Evolutionary conservation across 1,140 invertebrate genomes (phyloP), one percentile per base, ranked within the genome.

Genomic region (Papilio aristodemus): DNA sequence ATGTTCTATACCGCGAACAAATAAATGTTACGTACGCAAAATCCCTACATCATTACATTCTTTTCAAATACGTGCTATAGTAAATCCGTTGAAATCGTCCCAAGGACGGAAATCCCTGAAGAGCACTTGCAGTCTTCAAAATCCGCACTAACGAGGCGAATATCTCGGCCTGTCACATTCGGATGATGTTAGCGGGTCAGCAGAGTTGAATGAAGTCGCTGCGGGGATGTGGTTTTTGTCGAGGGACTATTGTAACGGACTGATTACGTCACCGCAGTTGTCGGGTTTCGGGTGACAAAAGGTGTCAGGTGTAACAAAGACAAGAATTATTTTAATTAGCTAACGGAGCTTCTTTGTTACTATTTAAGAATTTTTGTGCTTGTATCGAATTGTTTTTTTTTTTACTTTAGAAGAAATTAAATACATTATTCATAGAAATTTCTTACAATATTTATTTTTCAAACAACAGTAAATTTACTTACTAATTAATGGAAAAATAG

Each of bases 131-230:
- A 74, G 69, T 71, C 71, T 71, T 69, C 74, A 75, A 76, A 80
- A 71, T 74, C 69, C 68, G n/a, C 41, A 43, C 78, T 86, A 86
- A 84, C 82, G 78, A 86, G 78, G 71, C 73, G 69, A 77, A 71
- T 72, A 71, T 71, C 68, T 67, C 27, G 19, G 38, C 9, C 41
- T 66, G 79, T 82, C 78, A 80, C 68, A 78, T 80, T 83, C 78
- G 75, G 63, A 71, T 77, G 76, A 75, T 69, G 66, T 69, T 74
- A 66, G 39, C 67, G 67, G 75, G 76, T 79, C 77, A 79, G 77
- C 73, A 69, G 59, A 69, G 46, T 32, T 68, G 64, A 68, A 76
- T 77, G 39, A 3, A 50, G 41, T 46, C 13, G 27, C 41, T 64
- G 62, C 39, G 14, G 57, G 71, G 57, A 74, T 72, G 67, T 74